Evolutionary conservation across 2,888 invertebrate species (phyloP), one percentile per base, ranked within the genome.

Genomic region (Heterodera filipjevi): DNA sequence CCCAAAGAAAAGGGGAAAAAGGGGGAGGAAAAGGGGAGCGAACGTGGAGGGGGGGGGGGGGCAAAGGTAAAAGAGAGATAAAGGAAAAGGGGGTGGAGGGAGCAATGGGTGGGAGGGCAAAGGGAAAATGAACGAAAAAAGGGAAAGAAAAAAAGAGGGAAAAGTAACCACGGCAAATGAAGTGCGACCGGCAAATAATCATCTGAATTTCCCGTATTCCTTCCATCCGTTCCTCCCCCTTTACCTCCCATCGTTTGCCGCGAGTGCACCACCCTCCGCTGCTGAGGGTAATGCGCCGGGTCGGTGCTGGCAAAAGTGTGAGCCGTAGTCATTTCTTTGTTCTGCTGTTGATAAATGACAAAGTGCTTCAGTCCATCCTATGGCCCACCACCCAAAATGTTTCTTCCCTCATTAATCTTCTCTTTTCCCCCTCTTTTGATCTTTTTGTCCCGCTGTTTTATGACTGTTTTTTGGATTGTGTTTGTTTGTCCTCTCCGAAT

Each of bases 311-410:
- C 66, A 66, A 84, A 84, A 32, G 85, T 82, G 79, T 84, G 85
- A 35, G 85, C 82, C 30, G 85, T 85, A n/a, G 84, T 84, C 72
- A 84, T 77, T 84, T 83, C 83, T 72, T 85, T 83, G 32, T 71
- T 66, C 83, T 83, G 77, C 6, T 39, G 1, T 39, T 39, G 39
- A 39, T 39, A 39, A 39, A 39, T 39, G 39, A 12, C 39, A 39
- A 39, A 39, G 39, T 39, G 6, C 39, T 12, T 39, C n/a, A n/a
- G n/a, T 39, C 39, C 64, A 27, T 19, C 53, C 64, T 64, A 6
- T 27, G 12, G 14, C 64, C 64, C 64, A 14, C 3, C 22, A 14
- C 64, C 64, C n/a, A n/a, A n/a, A n/a, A n/a, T n/a, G n/a, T 22
- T 27, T 8, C n/a, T 64, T 19, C 16, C 64, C 16, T 27, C 64